phyloP scores from a whole-genome alignment of 2,797 vertebrate species.

The Macroramphosus scolopax region DNA sequence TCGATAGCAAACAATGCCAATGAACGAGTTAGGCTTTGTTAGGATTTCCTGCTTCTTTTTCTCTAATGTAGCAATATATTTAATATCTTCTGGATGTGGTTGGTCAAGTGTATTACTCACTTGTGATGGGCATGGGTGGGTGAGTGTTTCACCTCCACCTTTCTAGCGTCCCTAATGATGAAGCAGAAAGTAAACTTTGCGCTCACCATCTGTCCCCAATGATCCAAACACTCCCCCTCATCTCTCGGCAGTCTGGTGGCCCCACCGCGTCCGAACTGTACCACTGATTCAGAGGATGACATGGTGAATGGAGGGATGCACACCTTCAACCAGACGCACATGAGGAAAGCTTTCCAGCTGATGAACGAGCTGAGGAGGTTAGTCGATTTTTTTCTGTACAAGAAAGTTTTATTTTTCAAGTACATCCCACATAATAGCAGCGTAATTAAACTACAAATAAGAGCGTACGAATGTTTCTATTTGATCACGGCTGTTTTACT shows the following conservation, averaged over 20 bases:
- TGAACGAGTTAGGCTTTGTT: too few species aligned
- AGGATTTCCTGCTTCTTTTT: too few species aligned
- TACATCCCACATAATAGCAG: too few species aligned
- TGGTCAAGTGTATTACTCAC: too few species aligned
- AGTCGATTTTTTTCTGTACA: slow-evolving; percentile 1
- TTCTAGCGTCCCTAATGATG: neutral
- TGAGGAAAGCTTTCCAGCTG: slow-evolving; percentile 93
- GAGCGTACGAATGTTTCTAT: too few species aligned
- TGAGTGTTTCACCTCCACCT: too few species aligned
- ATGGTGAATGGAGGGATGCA: slow-evolving; percentile 80
- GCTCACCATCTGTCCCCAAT: slow-evolving; percentile 11
- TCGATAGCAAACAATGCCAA: too few species aligned
- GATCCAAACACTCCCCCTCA: slow-evolving; percentile 43
- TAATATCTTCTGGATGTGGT: too few species aligned
- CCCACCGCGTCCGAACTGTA: slow-evolving; percentile 67
- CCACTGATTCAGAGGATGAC: slow-evolving; percentile 81
- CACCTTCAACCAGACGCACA: slow-evolving; percentile 89
- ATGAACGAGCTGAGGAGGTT: slow-evolving; percentile 96
- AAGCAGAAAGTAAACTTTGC: slow-evolving; percentile 2
- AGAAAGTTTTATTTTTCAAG: too few species aligned
- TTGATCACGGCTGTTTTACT: neutral
- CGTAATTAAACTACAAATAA: too few species aligned
- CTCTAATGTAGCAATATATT: too few species aligned
- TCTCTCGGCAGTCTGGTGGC: slow-evolving; percentile 69
- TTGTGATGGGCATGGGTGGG: too few species aligned